Conservation (phyloP, 92 coral and sea anemone genomes). For the Zoanthus solanderi region DNA sequence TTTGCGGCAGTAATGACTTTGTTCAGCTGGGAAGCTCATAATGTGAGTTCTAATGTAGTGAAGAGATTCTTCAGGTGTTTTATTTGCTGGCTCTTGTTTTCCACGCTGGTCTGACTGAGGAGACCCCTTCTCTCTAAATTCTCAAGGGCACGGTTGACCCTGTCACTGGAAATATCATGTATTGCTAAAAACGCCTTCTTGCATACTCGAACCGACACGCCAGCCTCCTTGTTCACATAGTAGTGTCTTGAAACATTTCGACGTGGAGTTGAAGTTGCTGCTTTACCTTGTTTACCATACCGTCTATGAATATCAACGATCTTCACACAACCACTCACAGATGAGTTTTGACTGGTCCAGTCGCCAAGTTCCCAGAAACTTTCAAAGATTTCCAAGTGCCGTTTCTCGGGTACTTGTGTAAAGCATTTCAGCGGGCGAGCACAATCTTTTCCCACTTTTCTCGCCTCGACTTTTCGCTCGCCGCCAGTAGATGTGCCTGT, state of each 20-base stretch:
- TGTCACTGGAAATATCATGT: conserved; percentile 57
- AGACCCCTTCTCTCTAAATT: conserved; percentile 36
- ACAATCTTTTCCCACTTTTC: conserved; percentile 53
- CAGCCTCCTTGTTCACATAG: conserved; percentile 51
- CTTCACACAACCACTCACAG: conserved; percentile 56
- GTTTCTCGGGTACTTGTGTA: conserved; percentile 44
- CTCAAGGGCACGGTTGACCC: conserved; percentile 50
- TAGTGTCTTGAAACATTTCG: conserved; percentile 57
- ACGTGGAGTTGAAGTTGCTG: conserved; percentile 38
- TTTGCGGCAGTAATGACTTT: conserved; percentile 39
- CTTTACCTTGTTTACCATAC: conserved; percentile 51
- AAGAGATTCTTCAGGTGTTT: conserved; percentile 57
- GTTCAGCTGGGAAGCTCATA: conserved; percentile 44
- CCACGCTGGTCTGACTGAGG: conserved; percentile 44
- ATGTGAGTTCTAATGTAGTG: conserved; percentile 51
- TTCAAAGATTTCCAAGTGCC: conserved; percentile 36
- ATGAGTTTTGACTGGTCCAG: conserved; percentile 58
- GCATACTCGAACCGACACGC: conserved; percentile 55
- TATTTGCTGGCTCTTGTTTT: conserved; percentile 52
- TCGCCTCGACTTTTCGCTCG: conserved; percentile 52
- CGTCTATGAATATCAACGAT: conserved; percentile 43
- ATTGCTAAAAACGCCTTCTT: conserved; percentile 65
- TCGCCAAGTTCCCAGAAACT: conserved; percentile 64
- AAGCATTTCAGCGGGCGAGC: conserved; percentile 61
- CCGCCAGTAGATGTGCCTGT: conserved; percentile 45